Evolutionary conservation across 2,113 vertebrate genomes (phyloP).

Genomic region (Thalassoma bifasciatum): DNA sequence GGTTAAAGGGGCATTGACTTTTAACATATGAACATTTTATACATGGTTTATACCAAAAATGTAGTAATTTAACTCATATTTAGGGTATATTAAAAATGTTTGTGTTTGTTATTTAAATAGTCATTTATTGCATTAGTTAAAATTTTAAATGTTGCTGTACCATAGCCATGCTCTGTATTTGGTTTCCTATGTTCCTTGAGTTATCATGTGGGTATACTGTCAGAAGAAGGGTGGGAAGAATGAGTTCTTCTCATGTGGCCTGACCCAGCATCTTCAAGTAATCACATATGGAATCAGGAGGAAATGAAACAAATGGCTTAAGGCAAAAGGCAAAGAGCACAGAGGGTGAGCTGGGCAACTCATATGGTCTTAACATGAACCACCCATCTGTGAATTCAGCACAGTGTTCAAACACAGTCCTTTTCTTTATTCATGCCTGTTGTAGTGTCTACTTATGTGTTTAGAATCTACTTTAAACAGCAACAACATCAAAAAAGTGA

Average conservation of each 20-base stretch:
- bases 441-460: not conserved
- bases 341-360: constrained; percentile 1
- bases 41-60: too few species aligned
- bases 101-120: too few species aligned
- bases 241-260: constrained; percentile 29
- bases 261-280: constrained; percentile 37
- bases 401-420: constrained; percentile 7
- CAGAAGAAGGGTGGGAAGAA: constrained; percentile 5
- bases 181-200: too few species aligned
- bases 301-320: constrained; percentile 33
- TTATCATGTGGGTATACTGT: not conserved
- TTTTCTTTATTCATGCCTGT: constrained; percentile 33
- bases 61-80: too few species aligned
- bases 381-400: constrained; percentile 39
- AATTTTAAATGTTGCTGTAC: too few species aligned
- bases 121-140: too few species aligned
- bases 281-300: constrained; percentile 51
- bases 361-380: constrained; percentile 32
- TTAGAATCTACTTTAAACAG: not conserved
- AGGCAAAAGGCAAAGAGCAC: constrained; percentile 4
- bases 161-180: too few species aligned
- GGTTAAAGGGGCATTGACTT: too few species aligned
- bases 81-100: too few species aligned
- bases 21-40: too few species aligned
- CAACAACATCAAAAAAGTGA: not conserved